Evolutionary conservation across 2,797 vertebrate species (phyloP), one percentile per base, ranked within the genome.

Genomic region (Macropus fuliginosus): DNA sequence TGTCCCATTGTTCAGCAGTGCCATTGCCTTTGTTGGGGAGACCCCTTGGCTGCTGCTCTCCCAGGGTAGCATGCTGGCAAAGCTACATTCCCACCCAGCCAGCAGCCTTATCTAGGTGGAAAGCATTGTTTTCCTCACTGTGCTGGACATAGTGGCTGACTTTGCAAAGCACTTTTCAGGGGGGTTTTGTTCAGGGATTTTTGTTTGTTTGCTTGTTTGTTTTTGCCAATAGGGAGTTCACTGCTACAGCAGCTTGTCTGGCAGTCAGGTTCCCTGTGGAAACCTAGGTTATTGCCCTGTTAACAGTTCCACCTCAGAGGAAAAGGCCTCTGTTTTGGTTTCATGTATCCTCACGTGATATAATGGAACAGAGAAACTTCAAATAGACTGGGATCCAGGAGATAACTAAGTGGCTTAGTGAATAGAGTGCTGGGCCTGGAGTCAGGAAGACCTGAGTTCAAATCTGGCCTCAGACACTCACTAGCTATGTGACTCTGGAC

Each of bases 281-380:
- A 98, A 97, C 94, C 14, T 96, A 98, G 98, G 97, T 98, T 96
- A 97, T 24, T 14, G 93, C 94, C 95, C 98, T 98, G 97, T 98
- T 97, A 96, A 56, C 96, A 50, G 62, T 92, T 97, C 96, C 96
- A 96, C 94, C 87, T 94, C n/a, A 34, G 95, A 96, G 54, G 50
- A 54, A 40, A 92, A 92, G 91, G 91, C 93, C 93, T 96, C 94
- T 54, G 0, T 96, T 95, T 91, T 74, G 0, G 27, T 93, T 56
- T 93, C 91, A 40, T 62, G 91, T 90, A 92, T 94, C 97, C 93
- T 8, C 1, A 92, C 55, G 56, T 31, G 57, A 8, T 12, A 8
- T 50, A 96, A 93, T 40, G 46, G 94, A 91, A 54, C 62, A 34
- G 92, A 28, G 54, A 91, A 87, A 21, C 9, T 27, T 87, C 74